These are phyloP conservation scores for Peromyscus aztecus DNA, from an alignment of 2,797 vertebrate species.

Conservation along the genomic window DNA sequence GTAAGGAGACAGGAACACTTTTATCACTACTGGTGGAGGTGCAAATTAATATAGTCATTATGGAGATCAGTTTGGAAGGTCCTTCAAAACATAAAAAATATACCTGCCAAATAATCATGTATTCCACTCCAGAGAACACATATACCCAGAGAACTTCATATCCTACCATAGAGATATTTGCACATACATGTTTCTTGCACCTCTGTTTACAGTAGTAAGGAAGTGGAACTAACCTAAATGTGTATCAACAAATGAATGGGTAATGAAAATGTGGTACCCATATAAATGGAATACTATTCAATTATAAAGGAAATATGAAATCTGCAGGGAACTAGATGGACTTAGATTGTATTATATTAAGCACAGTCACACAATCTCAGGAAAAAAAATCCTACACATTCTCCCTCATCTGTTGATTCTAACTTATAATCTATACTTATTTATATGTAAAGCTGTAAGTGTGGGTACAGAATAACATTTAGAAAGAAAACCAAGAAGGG, in stretches of 20 bases:
- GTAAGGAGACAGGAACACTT: not conserved
- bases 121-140: not conserved
- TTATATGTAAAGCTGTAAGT: not conserved
- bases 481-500: not conserved
- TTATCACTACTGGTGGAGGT: no score
- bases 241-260: not conserved
- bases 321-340: no score
- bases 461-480: not conserved
- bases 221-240: not conserved
- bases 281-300: not conserved
- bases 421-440: not conserved
- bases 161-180: not conserved
- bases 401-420: not conserved
- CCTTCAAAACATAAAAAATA: not conserved
- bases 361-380: no score
- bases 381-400: no score
- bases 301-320: not conserved
- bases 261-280: not conserved
- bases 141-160: not conserved
- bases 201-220: not conserved
- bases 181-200: not conserved
- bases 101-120: not conserved
- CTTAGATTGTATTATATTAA: not conserved
- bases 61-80: not conserved
- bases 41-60: not conserved